Evolutionary conservation across 2,888 invertebrate species (phyloP).

Genomic region (Axea sp.): DNA sequence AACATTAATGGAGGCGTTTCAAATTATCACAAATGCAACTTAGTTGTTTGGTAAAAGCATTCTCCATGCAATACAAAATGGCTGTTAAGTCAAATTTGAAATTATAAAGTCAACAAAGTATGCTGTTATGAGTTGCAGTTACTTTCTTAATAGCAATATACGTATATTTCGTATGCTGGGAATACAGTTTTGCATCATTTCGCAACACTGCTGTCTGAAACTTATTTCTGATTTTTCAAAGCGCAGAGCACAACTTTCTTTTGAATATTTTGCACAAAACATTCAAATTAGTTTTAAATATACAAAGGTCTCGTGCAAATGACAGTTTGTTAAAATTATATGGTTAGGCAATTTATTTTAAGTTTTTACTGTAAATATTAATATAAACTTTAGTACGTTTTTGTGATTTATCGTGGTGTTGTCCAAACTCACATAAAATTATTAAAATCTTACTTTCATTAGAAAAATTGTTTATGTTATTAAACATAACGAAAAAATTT

Average conservation of each 20-base stretch:
- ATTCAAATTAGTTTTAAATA: constrained; percentile 23
- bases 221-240: not conserved
- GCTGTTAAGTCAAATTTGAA: constrained; percentile 19
- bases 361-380: constrained; percentile 40
- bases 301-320: constrained; percentile 5
- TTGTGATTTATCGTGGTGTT: constrained; percentile 25
- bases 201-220: too few relatives aligned
- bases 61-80: constrained; percentile 6
- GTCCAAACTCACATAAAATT: constrained; percentile 21
- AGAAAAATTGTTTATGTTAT: constrained; percentile 16
- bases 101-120: constrained; percentile 8
- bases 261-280: constrained; percentile 1
- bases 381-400: constrained; percentile 32
- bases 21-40: constrained; percentile 19
- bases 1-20: constrained; percentile 15
- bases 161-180: not conserved
- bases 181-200: constrained; percentile 4
- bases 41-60: constrained; percentile 9
- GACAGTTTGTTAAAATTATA: constrained; percentile 19
- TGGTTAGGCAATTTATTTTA: constrained; percentile 16
- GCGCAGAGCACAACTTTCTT: not conserved
- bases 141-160: constrained; percentile 11
- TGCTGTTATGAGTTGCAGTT: not conserved
- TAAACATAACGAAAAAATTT: not conserved
- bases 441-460: constrained; percentile 10